Evolutionary conservation across 2,113 vertebrate species (phyloP).

Genomic region (Brevimyrus niger): DNA sequence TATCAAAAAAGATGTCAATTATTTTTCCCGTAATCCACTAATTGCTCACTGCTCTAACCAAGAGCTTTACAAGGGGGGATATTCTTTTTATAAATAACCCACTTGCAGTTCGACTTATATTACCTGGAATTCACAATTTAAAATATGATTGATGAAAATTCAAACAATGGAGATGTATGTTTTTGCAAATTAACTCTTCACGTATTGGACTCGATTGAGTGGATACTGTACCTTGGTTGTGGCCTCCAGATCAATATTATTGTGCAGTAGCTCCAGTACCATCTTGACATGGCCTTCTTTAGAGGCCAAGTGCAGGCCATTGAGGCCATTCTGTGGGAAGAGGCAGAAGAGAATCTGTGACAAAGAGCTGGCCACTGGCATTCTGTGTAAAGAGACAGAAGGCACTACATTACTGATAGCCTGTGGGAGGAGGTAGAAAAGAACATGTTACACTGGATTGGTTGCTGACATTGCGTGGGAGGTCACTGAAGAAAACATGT

Average conservation of each 20-base stretch:
- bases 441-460: background rate
- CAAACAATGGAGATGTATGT: background rate
- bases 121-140: background rate
- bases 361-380: background rate
- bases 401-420: background rate
- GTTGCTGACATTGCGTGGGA: conserved; percentile 64
- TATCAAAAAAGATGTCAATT: background rate
- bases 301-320: conserved; percentile 89
- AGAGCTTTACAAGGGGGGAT: no score
- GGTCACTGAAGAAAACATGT: conserved; percentile 27
- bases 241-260: conserved; percentile 84
- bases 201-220: background rate
- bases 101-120: background rate
- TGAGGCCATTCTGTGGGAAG: conserved; percentile 82
- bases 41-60: no score
- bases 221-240: conserved; percentile 79
- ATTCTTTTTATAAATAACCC: background rate
- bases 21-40: background rate
- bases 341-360: conserved; percentile 20
- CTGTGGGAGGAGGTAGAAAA: conserved; percentile 6
- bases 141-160: background rate
- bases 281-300: conserved; percentile 98
- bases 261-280: conserved; percentile 86
- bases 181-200: background rate
- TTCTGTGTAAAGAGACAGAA: background rate